These are phyloP conservation scores for Criorhina ranunculi DNA, from an alignment of 2,888 invertebrate species.

Conservation along the genomic window DNA sequence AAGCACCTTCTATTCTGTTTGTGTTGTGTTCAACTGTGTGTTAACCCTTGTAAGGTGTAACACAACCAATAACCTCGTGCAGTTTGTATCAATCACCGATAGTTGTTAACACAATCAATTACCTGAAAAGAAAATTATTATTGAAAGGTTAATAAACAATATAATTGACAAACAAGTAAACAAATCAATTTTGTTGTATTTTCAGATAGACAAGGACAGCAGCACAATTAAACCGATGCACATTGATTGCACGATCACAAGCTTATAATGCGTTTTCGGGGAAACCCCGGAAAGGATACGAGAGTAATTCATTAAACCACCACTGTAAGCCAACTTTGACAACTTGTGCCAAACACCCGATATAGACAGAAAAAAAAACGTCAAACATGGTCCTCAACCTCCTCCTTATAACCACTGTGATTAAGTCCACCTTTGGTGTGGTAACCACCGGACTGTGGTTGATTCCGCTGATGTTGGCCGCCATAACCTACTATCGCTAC, in stretches of 20 bases:
- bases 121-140: slow-evolving; percentile 55
- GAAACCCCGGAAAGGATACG: slow-evolving; percentile 21
- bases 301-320: slow-evolving; percentile 24
- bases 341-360: slow-evolving; percentile 4
- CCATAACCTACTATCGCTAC: slow-evolving; percentile 92
- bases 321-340: not conserved
- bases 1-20: no score
- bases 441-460: slow-evolving; percentile 93
- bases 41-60: not conserved
- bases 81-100: not conserved
- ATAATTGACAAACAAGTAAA: not conserved
- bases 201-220: slow-evolving; percentile 21
- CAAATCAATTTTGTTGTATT: slow-evolving; percentile 9
- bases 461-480: slow-evolving; percentile 92
- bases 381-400: slow-evolving; percentile 89
- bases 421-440: slow-evolving; percentile 90
- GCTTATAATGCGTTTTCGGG: slow-evolving; percentile 57
- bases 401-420: slow-evolving; percentile 90
- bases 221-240: slow-evolving; percentile 22
- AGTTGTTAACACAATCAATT: slow-evolving; percentile 17
- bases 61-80: slow-evolving; percentile 12
- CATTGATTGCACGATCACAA: slow-evolving; percentile 28
- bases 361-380: not conserved
- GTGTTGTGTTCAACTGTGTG: no score
- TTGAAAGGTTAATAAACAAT: not conserved